A percentile compares a stretch with the other conserved stretches of the same genome.
These are phyloP conservation scores for Whitmania pigra DNA, from an alignment of 1,140 invertebrate species.

Conservation along the genomic window DNA sequence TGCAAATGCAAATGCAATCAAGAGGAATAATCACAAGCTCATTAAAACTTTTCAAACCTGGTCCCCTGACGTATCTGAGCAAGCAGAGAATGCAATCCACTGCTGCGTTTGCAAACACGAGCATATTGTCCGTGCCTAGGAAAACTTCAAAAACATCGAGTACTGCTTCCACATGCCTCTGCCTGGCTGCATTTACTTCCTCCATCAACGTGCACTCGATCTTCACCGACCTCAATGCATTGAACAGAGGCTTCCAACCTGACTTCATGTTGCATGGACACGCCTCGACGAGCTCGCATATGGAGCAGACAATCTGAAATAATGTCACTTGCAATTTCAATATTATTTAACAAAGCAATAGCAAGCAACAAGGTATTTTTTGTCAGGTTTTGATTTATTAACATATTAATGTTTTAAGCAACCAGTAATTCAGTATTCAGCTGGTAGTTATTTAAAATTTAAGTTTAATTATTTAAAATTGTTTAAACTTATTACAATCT, in stretches of 20 bases:
- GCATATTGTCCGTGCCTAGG: conserved; percentile 73
- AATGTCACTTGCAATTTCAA: too few species aligned
- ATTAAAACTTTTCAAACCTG: conserved; percentile 35
- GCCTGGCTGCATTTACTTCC: conserved; percentile 38
- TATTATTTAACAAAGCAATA: too few species aligned
- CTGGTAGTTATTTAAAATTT: too few species aligned
- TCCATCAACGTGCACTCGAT: conserved; percentile 35
- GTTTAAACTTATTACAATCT: too few species aligned
- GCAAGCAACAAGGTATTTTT: too few species aligned
- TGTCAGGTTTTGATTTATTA: too few species aligned
- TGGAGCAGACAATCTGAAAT: conserved; percentile 75
- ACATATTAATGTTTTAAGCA: too few species aligned
- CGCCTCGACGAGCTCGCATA: conserved; percentile 86
- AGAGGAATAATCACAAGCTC: not conserved
- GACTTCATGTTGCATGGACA: conserved; percentile 79
- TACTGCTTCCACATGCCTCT: conserved; percentile 54
- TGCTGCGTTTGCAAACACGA: conserved; percentile 83
- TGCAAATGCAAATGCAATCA: not conserved
- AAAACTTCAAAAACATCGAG: conserved; percentile 85
- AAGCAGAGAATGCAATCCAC: conserved; percentile 81
- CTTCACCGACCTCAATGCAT: conserved; percentile 66
- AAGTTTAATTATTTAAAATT: too few species aligned
- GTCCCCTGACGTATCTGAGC: conserved; percentile 53
- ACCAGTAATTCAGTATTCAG: too few species aligned
- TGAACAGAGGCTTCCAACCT: conserved; percentile 82